Conservation (phyloP, 1,140 invertebrate species). For the Drosophila melanica region DNA sequence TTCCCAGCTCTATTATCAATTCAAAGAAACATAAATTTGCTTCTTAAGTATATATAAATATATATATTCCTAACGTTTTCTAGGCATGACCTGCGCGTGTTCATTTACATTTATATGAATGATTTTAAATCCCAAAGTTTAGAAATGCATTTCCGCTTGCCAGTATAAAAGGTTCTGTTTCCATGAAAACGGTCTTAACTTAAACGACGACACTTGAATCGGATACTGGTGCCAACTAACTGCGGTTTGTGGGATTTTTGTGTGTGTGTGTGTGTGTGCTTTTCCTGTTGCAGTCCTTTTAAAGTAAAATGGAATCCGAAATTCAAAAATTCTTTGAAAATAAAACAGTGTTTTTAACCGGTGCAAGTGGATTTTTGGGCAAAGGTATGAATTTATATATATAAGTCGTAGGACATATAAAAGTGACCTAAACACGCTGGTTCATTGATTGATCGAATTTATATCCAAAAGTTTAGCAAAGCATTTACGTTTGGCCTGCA, state of each 20-base stretch:
- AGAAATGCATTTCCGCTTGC: not conserved
- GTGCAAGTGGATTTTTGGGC: slow-evolving; percentile 90
- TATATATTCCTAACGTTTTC: not conserved
- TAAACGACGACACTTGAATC: not conserved
- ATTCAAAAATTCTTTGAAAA: slow-evolving; percentile 86
- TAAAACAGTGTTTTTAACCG: slow-evolving; percentile 87
- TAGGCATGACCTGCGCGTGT: not conserved
- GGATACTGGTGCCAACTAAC: not conserved
- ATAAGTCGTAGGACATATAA: too few species aligned
- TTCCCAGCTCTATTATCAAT: not conserved
- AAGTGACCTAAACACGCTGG: not conserved
- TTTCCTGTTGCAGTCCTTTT: not conserved
- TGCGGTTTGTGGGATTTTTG: too few species aligned
- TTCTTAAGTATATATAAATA: too few species aligned
- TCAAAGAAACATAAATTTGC: not conserved
- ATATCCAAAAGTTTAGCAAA: not conserved
- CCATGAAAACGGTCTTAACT: not conserved
- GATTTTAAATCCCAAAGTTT: not conserved
- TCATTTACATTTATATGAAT: not conserved
- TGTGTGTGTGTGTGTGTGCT: not conserved
- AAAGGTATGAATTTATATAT: slow-evolving; percentile 85
- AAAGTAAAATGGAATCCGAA: slow-evolving; percentile 36
- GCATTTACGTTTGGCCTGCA: not conserved
- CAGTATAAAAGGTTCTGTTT: slow-evolving; percentile 9
- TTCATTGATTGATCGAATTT: too few species aligned